Evolutionary conservation across 2,888 invertebrate genomes (phyloP), one percentile per base, ranked within the genome.

Genomic region (Cephus spinipes): DNA sequence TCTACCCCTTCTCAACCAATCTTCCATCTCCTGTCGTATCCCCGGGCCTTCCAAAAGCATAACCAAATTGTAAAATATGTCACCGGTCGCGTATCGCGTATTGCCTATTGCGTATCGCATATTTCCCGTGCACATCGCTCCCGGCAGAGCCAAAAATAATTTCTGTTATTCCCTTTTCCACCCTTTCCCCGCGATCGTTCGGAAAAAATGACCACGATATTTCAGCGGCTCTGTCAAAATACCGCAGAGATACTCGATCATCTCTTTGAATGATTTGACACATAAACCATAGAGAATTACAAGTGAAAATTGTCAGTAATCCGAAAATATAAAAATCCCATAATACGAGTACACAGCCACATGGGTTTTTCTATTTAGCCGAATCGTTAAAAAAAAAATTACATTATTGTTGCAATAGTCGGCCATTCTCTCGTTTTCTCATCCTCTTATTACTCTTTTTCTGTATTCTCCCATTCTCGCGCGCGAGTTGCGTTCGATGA

Each of bases 1-100:
- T 73, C 75, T 68, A 69, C 76, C 77, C 77, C 77, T 77, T 79
- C 80, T 78, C 79, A 79, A 69, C 76, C 81, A 76, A 55, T 74
- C n/a, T 74, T 36, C n/a, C 31, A 32, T 40, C 55, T 75, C 33
- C 55, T 55, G 31, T 23, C 36, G 32, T 33, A 73, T 32, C 73
- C 31, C 11, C 75, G 23, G 12, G n/a, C 55, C 23, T 30, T 32
- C 12, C 69, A 74, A 74, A 69, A 75, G 40, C 74, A 40, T 36
- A 75, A 69, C 75, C n/a, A 77, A 75, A 77, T 77, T 77, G 75
- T 75, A 77, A 75, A 77, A 77, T 77, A 74, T 75, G 69, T 69
- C 75, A 36, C 69, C 75, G 69, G 73, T 33, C 35, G 36, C 40
- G 4, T 35, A 32, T 71, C 31, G 71, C 23, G 31, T 11, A 33